phyloP scores from a whole-genome alignment of 2,888 invertebrate species.

The Candidula unifasciata region DNA sequence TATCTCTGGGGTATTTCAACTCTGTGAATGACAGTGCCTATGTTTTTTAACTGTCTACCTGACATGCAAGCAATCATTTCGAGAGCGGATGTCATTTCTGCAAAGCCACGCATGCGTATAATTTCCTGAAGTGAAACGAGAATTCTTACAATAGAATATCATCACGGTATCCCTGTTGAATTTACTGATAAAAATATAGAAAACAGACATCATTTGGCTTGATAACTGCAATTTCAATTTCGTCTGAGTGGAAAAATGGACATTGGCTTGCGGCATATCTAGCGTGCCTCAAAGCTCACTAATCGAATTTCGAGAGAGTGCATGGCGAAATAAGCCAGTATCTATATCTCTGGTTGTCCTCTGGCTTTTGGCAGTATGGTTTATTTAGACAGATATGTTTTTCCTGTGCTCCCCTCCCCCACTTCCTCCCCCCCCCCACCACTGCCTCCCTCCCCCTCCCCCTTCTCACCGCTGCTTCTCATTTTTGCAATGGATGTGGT shows the following conservation, averaged over 20 bases:
- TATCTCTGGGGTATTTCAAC: too few relatives aligned
- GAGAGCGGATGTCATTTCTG: too few relatives aligned
- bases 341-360: slow-evolving; percentile 3
- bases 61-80: not conserved
- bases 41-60: not conserved
- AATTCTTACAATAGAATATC: slow-evolving; percentile 13
- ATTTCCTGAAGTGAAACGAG: not conserved
- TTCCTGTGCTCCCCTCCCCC: not conserved
- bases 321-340: not conserved
- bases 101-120: not conserved
- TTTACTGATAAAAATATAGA: not conserved
- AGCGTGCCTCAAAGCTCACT: slow-evolving; percentile 1
- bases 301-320: not conserved
- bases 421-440: too few relatives aligned
- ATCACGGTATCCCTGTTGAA: not conserved
- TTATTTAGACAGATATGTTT: not conserved
- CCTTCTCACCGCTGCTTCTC: too few relatives aligned
- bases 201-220: not conserved
- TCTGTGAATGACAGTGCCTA: not conserved
- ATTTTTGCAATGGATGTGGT: too few relatives aligned
- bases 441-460: too few relatives aligned
- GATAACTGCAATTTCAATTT: not conserved
- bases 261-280: not conserved
- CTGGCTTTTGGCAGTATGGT: not conserved
- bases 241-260: not conserved